Evolutionary conservation across 2,797 vertebrate species (phyloP).

Genomic region (Lepus oiostolus): DNA sequence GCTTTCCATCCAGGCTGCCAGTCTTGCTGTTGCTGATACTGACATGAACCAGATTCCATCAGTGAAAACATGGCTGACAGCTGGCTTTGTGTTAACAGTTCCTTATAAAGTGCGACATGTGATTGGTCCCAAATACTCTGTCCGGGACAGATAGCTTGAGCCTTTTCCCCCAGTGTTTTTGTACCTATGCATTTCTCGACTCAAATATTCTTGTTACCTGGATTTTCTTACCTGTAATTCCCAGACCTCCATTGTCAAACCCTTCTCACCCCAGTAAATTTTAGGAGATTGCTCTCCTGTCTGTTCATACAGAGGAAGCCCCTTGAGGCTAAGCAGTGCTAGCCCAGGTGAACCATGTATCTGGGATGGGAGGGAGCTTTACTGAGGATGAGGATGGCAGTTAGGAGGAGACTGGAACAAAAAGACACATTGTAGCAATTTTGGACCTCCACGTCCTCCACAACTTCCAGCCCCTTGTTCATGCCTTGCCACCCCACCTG

Average conservation of each 20-base stretch:
- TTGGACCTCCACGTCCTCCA: not conserved
- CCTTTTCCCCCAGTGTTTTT: not conserved
- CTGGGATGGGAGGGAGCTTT: not conserved
- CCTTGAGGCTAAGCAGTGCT: not conserved
- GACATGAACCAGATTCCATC: not conserved
- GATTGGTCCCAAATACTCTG: not conserved
- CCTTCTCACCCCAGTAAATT: not conserved
- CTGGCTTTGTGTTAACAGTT: not conserved
- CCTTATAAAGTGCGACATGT: not conserved
- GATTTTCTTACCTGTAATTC: constrained; percentile 21
- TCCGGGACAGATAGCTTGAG: not conserved
- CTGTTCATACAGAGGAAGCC: not conserved
- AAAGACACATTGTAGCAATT: not conserved
- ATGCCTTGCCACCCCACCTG: no score
- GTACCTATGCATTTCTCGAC: not conserved
- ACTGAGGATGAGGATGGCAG: not conserved
- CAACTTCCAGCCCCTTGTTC: no score
- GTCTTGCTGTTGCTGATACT: not conserved
- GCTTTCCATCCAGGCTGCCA: not conserved
- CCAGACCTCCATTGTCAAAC: not conserved
- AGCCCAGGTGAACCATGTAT: not conserved
- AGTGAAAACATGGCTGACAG: not conserved
- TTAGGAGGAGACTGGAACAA: not conserved
- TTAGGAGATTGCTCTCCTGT: not conserved
- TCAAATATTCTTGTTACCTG: not conserved